phyloP scores from a whole-genome alignment of 1,140 invertebrate genomes.

The Brachionus sp. region DNA sequence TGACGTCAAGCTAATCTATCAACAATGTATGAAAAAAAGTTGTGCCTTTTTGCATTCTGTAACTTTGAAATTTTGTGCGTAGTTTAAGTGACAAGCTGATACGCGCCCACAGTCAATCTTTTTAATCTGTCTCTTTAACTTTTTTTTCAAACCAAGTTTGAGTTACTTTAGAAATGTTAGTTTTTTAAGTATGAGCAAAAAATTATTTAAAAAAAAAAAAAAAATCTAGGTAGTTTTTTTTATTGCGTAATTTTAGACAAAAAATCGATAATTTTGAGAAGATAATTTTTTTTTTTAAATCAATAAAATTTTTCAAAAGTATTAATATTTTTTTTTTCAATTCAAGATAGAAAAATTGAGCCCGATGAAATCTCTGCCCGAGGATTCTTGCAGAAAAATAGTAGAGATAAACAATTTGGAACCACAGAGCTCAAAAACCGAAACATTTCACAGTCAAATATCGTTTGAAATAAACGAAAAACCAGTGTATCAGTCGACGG shows the following conservation, averaged over 20 bases:
- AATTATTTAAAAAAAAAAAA: neutral
- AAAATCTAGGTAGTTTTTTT: neutral
- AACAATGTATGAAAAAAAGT: neutral
- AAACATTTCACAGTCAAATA: slow-evolving; percentile 6
- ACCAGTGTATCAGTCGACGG: neutral
- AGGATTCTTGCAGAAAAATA: neutral
- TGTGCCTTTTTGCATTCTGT: neutral
- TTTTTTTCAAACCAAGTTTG: too few species aligned
- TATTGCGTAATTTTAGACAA: neutral
- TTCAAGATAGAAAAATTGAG: slow-evolving; percentile 30
- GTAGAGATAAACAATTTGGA: neutral
- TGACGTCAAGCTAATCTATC: neutral
- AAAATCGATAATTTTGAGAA: neutral
- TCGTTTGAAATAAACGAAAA: slow-evolving; percentile 16
- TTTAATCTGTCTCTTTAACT: too few species aligned
- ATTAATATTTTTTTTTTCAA: neutral
- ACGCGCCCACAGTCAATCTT: neutral
- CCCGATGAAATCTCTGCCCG: slow-evolving; percentile 1
- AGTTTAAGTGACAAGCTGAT: neutral
- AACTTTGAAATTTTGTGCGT: neutral
- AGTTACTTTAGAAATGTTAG: too few species aligned
- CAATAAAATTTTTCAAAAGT: neutral
- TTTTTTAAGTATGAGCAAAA: too few species aligned
- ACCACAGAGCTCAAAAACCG: neutral
- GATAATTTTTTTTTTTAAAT: neutral